These are phyloP conservation scores for Ariolimax columbianus DNA, from an alignment of 2,888 invertebrate genomes.

Conservation along the genomic window DNA sequence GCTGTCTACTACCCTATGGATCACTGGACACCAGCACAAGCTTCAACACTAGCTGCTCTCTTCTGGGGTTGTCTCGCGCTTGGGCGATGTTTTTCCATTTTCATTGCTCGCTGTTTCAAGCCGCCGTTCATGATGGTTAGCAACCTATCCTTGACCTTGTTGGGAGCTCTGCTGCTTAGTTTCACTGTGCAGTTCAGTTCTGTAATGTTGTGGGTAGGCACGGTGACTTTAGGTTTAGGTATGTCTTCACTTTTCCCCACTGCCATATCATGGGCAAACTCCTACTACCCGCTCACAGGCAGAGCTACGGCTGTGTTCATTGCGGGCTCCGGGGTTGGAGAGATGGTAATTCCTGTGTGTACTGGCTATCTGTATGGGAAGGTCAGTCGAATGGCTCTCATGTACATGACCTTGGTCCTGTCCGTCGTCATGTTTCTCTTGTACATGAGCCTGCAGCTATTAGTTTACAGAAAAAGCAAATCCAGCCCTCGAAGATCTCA, in stretches of 20 bases:
- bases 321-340: slow-evolving; percentile 79
- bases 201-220: slow-evolving; percentile 77
- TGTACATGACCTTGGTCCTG: slow-evolving; percentile 75
- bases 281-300: slow-evolving; percentile 79
- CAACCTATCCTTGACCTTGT: slow-evolving; percentile 73
- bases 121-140: slow-evolving; percentile 77
- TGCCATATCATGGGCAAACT: slow-evolving; percentile 79
- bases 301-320: slow-evolving; percentile 79
- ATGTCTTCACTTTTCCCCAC: slow-evolving; percentile 80
- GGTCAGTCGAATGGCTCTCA: slow-evolving; percentile 74
- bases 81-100: slow-evolving; percentile 78
- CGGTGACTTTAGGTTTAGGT: slow-evolving; percentile 78
- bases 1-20: slow-evolving; percentile 69
- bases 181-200: slow-evolving; percentile 68
- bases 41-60: slow-evolving; percentile 77
- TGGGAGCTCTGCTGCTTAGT: slow-evolving; percentile 75
- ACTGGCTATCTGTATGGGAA: slow-evolving; percentile 77
- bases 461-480: slow-evolving; percentile 63
- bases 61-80: slow-evolving; percentile 80
- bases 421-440: slow-evolving; percentile 69
- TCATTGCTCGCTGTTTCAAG: slow-evolving; percentile 76
- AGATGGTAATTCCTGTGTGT: slow-evolving; percentile 78
- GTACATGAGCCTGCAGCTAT: slow-evolving; percentile 74
- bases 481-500: slow-evolving; percentile 44
- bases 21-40: slow-evolving; percentile 73